Base-by-base conservation (phyloP, 2,113 vertebrate genomes). In the Vulpes vulpes region DNA sequence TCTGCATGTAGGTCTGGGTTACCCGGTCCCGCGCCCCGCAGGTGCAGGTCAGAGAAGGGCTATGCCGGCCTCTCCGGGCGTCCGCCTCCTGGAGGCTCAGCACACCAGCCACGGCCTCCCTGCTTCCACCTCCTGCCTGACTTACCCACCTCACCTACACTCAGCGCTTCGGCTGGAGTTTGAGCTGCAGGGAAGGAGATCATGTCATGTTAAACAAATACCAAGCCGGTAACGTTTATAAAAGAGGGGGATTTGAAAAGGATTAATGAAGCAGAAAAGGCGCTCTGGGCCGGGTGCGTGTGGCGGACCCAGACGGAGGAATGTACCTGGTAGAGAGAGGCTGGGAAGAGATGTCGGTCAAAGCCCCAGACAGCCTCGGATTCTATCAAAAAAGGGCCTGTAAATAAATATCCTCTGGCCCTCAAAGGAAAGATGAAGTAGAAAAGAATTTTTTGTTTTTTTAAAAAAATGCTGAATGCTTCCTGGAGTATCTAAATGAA, bases 381-480 rank as follows among this genome's bases (percentile, higher is more conserved):
- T 23, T 55, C 81, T 92, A 90, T n/a, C 69, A 93, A 84, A 95
- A 96, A 57, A 73, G 43, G 91, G 91, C 81, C 55, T 22, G 67
- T 32, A 76, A 94, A 92, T 85, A 97, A 91, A 94, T 51, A 84
- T 62, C 43, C 55, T 80, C 76, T 57, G 67, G 94, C 32, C 60
- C 59, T 78, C 32, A 85, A 83, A 94, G 38, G 57, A 91, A 95
- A 96, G 94, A 78, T 64, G 95, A 96, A 95, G 96, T 97, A 97
- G 96, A 97, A 98, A 98, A 85, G 73, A 84, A 96, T 49, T 78
- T 62, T 91, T 32, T 55, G 43, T 69, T 69, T 87, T 17, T 67
- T 85, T 3, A 32, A 97, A 98, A 93, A 98, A 98, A 97, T 8
- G 87, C 38, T 94, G 95, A 78, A 82, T 92, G 89, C 83, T 93